Conservation (phyloP, 2,888 invertebrate genomes). For the Cryptocephalus primarius region DNA sequence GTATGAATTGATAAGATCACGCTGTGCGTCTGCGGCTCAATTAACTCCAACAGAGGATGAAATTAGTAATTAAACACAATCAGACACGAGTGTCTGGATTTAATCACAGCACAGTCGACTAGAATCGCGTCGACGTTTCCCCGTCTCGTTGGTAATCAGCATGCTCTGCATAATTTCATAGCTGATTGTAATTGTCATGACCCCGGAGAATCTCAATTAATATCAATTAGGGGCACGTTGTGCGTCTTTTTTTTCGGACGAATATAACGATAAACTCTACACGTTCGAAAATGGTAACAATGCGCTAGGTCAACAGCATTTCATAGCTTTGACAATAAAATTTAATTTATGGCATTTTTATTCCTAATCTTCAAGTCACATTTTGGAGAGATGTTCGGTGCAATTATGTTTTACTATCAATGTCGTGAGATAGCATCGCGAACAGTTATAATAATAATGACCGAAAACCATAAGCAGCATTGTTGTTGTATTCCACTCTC, state of each 20-base stretch:
- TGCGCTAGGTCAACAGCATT: too few relatives aligned
- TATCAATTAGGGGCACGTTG: slow-evolving; percentile 1
- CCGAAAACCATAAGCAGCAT: slow-evolving; percentile 13
- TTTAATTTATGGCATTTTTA: slow-evolving; percentile 1
- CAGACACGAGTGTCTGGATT: background rate
- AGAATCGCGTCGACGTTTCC: background rate
- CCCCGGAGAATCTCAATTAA: slow-evolving; percentile 1
- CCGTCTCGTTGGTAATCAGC: background rate
- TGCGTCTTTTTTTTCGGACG: background rate
- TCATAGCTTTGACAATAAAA: background rate
- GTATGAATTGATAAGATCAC: too few relatives aligned
- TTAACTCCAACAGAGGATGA: background rate
- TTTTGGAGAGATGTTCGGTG: slow-evolving; percentile 7
- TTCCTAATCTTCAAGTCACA: slow-evolving; percentile 6
- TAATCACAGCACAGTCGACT: background rate
- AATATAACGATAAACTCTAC: too few relatives aligned
- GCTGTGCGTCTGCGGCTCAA: background rate
- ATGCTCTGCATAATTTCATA: slow-evolving; percentile 2
- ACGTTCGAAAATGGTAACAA: too few relatives aligned
- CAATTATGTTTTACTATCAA: slow-evolving; percentile 13
- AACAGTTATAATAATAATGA: slow-evolving; percentile 13
- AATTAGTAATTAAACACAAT: background rate
- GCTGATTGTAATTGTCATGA: background rate
- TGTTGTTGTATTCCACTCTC: slow-evolving; percentile 13
- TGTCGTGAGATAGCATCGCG: slow-evolving; percentile 9